phyloP scores from a whole-genome alignment of 2,888 invertebrate genomes.

The Noctua pronuba region DNA sequence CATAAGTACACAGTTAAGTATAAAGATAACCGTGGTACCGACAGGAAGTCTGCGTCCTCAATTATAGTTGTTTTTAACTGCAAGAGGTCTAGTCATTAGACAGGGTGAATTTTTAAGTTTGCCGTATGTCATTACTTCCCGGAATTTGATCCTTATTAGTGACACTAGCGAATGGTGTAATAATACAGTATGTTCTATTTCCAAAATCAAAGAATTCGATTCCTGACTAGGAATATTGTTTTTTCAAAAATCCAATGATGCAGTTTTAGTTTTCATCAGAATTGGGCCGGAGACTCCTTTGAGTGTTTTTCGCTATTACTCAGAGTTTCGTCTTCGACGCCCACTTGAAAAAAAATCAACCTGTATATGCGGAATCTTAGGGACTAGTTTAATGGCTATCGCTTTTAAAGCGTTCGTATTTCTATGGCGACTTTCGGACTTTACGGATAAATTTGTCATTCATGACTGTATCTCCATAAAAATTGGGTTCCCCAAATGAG shows the following conservation, averaged over 20 bases:
- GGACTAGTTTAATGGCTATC: no score
- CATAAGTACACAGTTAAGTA: conserved; percentile 31
- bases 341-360: background rate
- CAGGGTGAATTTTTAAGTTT: background rate
- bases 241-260: background rate
- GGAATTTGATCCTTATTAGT: background rate
- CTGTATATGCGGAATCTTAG: background rate
- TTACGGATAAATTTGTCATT: no score
- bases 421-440: no score
- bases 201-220: no score
- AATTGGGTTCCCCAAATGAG: no score
- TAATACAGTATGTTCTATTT: background rate
- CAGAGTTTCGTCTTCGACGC: background rate
- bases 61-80: conserved; percentile 29
- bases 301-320: background rate
- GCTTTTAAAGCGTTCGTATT: no score
- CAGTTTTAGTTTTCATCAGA: background rate
- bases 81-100: conserved; percentile 18
- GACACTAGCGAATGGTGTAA: background rate
- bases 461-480: no score
- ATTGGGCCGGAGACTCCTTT: background rate
- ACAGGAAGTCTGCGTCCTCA: conserved; percentile 67
- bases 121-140: background rate
- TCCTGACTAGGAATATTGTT: background rate
- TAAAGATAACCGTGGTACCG: conserved; percentile 56